Percentiles rank a stretch among this genome's conserved stretches.
These are phyloP conservation scores for Protodeltote pygarga DNA, from an alignment of 2,888 invertebrate species.

Conservation along the genomic window DNA sequence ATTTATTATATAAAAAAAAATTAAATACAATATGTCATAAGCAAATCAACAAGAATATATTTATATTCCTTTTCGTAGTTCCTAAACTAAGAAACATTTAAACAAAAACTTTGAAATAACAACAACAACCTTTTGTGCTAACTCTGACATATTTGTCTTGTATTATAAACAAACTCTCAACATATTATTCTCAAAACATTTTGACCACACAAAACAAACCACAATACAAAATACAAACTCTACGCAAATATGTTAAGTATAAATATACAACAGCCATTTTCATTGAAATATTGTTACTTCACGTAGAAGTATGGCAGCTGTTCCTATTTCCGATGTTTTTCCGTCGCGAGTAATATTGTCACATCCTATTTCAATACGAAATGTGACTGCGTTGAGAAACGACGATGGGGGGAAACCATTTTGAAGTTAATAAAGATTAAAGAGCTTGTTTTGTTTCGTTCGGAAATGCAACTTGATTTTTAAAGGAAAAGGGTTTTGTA, in stretches of 20 bases:
- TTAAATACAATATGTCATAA: too few species aligned
- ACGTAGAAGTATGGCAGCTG: constrained; percentile 51
- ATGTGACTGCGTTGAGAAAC: constrained; percentile 27
- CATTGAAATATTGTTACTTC: constrained; percentile 57
- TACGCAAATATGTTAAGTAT: constrained; percentile 13
- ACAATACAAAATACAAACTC: constrained; percentile 19
- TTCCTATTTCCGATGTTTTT: constrained; percentile 42
- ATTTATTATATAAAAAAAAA: too few species aligned
- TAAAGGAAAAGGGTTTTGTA: not conserved
- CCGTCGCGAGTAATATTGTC: constrained; percentile 40
- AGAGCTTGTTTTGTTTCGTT: constrained; percentile 22
- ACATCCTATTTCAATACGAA: constrained; percentile 42
- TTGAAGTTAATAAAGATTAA: constrained; percentile 37
- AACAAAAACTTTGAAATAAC: too few species aligned
- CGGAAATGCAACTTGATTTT: too few species aligned
- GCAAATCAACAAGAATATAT: too few species aligned
- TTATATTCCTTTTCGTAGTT: too few species aligned
- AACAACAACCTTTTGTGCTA: too few species aligned
- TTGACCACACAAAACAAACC: constrained; percentile 15
- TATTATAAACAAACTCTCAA: too few species aligned
- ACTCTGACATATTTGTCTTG: too few species aligned
- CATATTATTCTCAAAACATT: too few species aligned
- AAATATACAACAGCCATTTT: constrained; percentile 50
- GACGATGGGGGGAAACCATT: constrained; percentile 32
- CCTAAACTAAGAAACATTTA: too few species aligned